These are phyloP conservation scores for Prunella strophiata DNA, from an alignment of 2,797 vertebrate species.

Conservation along the genomic window DNA sequence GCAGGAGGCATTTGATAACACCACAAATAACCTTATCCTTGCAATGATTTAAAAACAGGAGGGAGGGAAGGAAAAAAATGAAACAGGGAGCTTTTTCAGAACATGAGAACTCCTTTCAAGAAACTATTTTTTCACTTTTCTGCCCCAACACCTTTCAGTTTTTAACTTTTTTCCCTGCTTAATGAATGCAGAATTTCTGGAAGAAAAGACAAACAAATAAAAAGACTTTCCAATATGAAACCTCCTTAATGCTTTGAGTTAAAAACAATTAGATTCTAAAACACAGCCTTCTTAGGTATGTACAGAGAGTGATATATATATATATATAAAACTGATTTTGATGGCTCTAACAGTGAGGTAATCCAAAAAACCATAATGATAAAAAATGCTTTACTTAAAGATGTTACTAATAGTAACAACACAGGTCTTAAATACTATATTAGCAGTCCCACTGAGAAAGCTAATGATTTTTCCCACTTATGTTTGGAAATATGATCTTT, in stretches of 20 bases:
- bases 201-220: not conserved
- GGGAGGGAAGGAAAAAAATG: not conserved
- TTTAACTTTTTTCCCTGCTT: conserved; percentile 37
- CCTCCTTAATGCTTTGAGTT: not conserved
- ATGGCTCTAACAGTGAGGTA: not conserved
- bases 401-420: not conserved
- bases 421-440: not conserved
- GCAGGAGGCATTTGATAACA: conserved; percentile 57
- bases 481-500: not conserved
- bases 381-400: not conserved
- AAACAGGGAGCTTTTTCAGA: conserved; percentile 35
- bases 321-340: not conserved
- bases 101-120: conserved; percentile 22
- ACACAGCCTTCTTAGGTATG: not conserved
- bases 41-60: conserved; percentile 48
- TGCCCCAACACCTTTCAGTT: conserved; percentile 16
- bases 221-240: not conserved
- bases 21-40: conserved; percentile 57
- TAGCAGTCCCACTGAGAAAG: not conserved
- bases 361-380: not conserved
- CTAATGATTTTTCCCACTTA: not conserved
- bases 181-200: conserved; percentile 39
- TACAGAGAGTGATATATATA: not conserved
- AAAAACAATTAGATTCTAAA: not conserved
- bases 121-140: conserved; percentile 12